phyloP scores from a whole-genome alignment of 2,113 vertebrate genomes.

The Asarcornis scutulata region DNA sequence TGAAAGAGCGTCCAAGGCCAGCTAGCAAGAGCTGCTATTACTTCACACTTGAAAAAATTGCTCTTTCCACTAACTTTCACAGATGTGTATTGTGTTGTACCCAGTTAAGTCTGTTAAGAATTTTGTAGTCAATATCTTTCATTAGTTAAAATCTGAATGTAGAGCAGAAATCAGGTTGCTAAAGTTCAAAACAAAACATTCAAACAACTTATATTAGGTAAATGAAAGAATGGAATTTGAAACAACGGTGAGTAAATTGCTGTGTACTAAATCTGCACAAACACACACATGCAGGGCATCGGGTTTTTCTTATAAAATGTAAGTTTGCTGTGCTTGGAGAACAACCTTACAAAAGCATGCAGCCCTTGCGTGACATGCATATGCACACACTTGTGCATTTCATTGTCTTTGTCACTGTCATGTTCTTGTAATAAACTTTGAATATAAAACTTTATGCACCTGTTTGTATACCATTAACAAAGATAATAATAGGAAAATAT shows the following conservation, averaged over 20 bases:
- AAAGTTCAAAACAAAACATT: not conserved
- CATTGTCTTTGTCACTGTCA: not conserved
- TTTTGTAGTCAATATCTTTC: not conserved
- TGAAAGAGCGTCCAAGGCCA: not conserved
- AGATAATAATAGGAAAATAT: not conserved
- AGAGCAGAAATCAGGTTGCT: not conserved
- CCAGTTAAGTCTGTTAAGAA: not conserved
- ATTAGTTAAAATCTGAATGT: not conserved
- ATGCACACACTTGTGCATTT: not conserved
- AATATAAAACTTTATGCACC: not conserved
- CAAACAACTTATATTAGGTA: not conserved
- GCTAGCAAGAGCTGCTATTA: not conserved
- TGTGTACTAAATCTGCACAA: not conserved
- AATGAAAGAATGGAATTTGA: not conserved
- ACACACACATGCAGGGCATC: not conserved
- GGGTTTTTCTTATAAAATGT: not conserved
- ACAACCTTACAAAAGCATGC: not conserved
- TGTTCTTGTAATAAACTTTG: not conserved
- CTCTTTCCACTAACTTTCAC: not conserved
- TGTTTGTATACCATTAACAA: not conserved
- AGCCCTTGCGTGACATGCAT: fast-evolving
- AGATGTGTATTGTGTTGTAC: not conserved
- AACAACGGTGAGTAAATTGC: not conserved
- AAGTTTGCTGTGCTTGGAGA: not conserved
- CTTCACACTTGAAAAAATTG: not conserved